Evolutionary conservation across 2,888 invertebrate species (phyloP), one percentile per base, ranked within the genome.

Genomic region (Tillus elongatus): DNA sequence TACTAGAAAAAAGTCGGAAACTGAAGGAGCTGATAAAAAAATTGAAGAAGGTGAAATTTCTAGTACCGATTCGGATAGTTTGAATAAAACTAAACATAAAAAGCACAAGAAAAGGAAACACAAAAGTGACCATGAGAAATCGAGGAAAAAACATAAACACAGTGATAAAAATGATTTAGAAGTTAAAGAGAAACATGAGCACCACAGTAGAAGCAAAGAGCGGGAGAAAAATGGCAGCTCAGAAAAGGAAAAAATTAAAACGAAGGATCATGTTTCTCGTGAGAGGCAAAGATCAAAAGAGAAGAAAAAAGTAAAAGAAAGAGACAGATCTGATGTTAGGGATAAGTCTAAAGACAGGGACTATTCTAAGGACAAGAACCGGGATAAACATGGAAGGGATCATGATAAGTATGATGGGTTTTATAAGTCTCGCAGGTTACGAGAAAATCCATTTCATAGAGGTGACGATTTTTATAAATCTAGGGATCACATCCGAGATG

Each of bases 21-120:
- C 62, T 63, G 44, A 50, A 10, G 36, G 38, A 31, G 40, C 39
- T 16, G 27, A 60, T 40, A 41, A 52, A 53, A 40, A 37, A 44
- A 71, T 71, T 64, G 78, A 79, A 61, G 77, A 79, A 45, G 78
- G 77, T 1, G 77, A 79, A 62, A 66, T 75, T 39, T 69, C 74
- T 12, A 64, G 66, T 19, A 62, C 60, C 33, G 58, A 54, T 10
- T 6, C 24, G n/a, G n/a, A 6, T n/a, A 19, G 24, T n/a, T 8
- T 8, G 6, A n/a, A 19, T 11, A 32, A 35, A 10, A 30, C 28
- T 1, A 36, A 45, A 24, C 33, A 33, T 40, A 41, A 42, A 31
- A 50, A 39, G 37, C 37, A 30, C 14, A 42, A n/a, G n/a, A n/a
- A 38, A 45, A 42, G 29, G 8, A 52, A 51, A 38, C 50, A 54